Evolutionary conservation across 2,797 vertebrate species (phyloP).

Genomic region (Mormyrus proboscirostris): DNA sequence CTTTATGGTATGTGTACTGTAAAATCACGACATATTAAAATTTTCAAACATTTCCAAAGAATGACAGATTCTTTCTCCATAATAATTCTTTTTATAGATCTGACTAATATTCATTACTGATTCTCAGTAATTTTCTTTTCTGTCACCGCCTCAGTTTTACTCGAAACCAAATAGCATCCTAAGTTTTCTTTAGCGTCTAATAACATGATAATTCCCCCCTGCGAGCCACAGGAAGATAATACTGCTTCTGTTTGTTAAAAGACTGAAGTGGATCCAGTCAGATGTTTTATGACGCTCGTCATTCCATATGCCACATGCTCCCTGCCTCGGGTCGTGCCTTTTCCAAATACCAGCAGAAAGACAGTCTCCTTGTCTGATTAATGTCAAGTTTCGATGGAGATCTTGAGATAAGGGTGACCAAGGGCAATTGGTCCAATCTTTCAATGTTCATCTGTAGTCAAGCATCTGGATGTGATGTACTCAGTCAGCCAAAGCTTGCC

Average conservation of each 20-base stretch:
- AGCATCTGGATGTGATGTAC: slow-evolving; percentile 19
- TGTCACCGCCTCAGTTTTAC: not conserved
- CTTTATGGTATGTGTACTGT: not conserved
- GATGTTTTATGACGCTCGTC: not conserved
- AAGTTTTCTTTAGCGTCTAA: not conserved
- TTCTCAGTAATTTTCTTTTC: not conserved
- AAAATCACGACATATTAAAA: not conserved
- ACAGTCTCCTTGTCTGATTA: slow-evolving; percentile 24
- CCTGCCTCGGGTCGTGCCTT: not conserved
- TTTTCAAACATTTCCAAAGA: not conserved
- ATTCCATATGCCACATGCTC: not conserved
- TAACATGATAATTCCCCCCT: not conserved
- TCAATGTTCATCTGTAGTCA: slow-evolving; percentile 28
- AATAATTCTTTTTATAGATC: not conserved
- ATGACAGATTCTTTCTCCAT: not conserved
- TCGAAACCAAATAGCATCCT: not conserved
- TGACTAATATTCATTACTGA: not conserved
- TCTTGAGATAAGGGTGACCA: slow-evolving; percentile 30
- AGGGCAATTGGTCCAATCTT: slow-evolving; percentile 26
- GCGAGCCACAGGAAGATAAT: not conserved
- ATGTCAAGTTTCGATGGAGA: slow-evolving; percentile 30
- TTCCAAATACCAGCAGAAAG: not conserved
- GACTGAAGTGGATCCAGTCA: not conserved
- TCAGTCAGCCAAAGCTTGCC: slow-evolving; percentile 2
- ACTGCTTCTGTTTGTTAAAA: not conserved